Percentiles rank a stretch among this genome's conserved stretches.
Evolutionary conservation across 2,888 invertebrate species (phyloP).

Genomic region (Callyntrura guangdongensis): DNA sequence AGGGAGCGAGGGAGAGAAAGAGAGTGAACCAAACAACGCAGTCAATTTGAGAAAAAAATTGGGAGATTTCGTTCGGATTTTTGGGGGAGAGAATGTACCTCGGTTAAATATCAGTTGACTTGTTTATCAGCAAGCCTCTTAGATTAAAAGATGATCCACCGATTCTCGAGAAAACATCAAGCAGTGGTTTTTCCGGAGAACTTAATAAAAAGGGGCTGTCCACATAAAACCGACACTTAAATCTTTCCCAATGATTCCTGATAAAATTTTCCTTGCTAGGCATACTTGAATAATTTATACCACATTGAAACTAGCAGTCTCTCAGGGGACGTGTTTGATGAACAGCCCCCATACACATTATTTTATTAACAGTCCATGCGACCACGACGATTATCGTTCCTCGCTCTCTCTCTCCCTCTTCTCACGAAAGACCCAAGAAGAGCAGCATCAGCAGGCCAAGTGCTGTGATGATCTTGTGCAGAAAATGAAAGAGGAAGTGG

Average conservation of each 20-base stretch:
- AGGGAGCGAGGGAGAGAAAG: neutral
- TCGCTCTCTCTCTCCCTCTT: neutral
- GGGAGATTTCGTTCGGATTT: slow-evolving; percentile 19
- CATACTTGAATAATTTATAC: too few relatives aligned
- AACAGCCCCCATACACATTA: neutral
- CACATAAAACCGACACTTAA: too few relatives aligned
- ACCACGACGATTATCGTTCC: slow-evolving; percentile 30
- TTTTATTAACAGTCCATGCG: neutral
- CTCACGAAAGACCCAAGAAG: neutral
- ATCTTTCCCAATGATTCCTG: too few relatives aligned
- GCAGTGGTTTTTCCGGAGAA: neutral
- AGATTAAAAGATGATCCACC: slow-evolving; percentile 70
- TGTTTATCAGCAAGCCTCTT: slow-evolving; percentile 69
- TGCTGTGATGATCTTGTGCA: neutral
- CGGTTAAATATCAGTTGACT: slow-evolving; percentile 74
- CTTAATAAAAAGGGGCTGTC: neutral
- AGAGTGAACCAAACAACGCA: neutral
- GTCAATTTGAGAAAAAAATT: slow-evolving; percentile 24
- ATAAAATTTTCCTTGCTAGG: too few relatives aligned
- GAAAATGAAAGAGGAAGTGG: slow-evolving; percentile 47
- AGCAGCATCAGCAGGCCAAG: slow-evolving; percentile 2
- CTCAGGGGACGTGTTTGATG: neutral
- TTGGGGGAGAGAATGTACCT: slow-evolving; percentile 21
- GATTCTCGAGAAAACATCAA: neutral
- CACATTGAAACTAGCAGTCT: too few relatives aligned